Evolutionary conservation across 2,888 invertebrate genomes (phyloP).

Genomic region (Argynnis bischoffii): DNA sequence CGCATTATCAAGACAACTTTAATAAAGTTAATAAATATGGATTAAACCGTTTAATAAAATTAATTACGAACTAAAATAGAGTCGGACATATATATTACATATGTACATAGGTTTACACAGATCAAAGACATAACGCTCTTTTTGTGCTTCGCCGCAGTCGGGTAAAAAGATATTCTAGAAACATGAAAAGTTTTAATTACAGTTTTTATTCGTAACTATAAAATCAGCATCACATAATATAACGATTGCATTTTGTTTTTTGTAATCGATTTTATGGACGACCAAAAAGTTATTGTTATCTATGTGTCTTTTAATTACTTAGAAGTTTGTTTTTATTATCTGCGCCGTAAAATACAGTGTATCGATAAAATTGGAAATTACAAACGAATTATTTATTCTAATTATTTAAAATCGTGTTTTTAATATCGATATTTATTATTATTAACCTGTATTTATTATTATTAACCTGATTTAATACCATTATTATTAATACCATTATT

Average conservation of each 20-base stretch:
- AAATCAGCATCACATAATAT: conserved; percentile 18
- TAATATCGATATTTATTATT: conserved; percentile 25
- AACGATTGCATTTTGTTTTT: conserved; percentile 5
- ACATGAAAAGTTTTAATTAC: conserved; percentile 6
- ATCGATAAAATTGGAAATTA: not conserved
- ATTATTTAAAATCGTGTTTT: not conserved
- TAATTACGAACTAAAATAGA: too few species aligned
- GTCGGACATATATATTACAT: too few species aligned
- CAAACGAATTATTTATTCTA: not conserved
- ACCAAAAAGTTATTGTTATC: not conserved
- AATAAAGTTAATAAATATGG: too few species aligned
- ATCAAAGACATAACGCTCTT: too few species aligned
- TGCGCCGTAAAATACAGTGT: not conserved
- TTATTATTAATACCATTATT: too few species aligned
- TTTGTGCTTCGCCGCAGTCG: too few species aligned
- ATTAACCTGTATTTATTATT: too few species aligned
- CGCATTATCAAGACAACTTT: too few species aligned
- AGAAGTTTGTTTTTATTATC: not conserved
- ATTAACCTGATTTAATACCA: too few species aligned
- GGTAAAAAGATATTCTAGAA: not conserved
- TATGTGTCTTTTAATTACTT: conserved; percentile 1
- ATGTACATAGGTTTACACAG: too few species aligned
- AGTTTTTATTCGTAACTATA: conserved; percentile 11
- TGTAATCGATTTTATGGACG: conserved; percentile 18
- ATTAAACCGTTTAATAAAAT: too few species aligned